Evolutionary conservation across 2,113 vertebrate species (phyloP), one percentile per base, ranked within the genome.

Genomic region (Serinus canaria): DNA sequence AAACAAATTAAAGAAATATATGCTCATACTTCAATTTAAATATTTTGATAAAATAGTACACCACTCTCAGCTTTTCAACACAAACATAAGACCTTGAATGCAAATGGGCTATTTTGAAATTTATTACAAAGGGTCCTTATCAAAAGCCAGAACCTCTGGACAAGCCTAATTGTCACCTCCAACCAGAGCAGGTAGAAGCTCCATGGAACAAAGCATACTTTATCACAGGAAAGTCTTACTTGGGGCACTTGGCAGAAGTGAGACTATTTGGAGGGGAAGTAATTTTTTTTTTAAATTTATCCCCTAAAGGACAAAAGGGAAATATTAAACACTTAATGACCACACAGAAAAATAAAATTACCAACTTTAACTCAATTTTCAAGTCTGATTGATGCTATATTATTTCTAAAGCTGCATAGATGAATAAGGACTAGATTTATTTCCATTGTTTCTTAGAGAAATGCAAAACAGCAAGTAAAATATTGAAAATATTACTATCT

Each of bases 301-400:
- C 80, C 68, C 52, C 78, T 59, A 20, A 58, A 92, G 24, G 43
- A 80, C 50, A 88, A 75, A 30, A 83, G 19, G 47, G 68, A 88
- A 95, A 86, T 90, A 77, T 70, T 94, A 86, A 93, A 88, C 68
- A 81, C 66, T 77, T 90, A 91, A 92, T 73, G 33, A 84, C 24
- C 4, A 4, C 0, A 0, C 25, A 77, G 39, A 93, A 93, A 96
- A 95, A 90, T 55, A 90, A 95, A 83, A 90, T 86, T 78, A 37
- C 55, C 43, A 56, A 64, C 50, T 92, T 90, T 44, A 90, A 88
- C 79, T 93, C 75, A 59, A 67, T 90, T 95, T 85, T 68, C 39
- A 90, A 70, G 47, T 67, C 44, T 86, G 84, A 94, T 63, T 76
- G 87, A 88, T 92, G 39, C 19, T 72, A 20, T 72, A 41, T 80